These are phyloP conservation scores for Acrobasis consociella DNA, from an alignment of 2,888 invertebrate species.

Conservation along the genomic window DNA sequence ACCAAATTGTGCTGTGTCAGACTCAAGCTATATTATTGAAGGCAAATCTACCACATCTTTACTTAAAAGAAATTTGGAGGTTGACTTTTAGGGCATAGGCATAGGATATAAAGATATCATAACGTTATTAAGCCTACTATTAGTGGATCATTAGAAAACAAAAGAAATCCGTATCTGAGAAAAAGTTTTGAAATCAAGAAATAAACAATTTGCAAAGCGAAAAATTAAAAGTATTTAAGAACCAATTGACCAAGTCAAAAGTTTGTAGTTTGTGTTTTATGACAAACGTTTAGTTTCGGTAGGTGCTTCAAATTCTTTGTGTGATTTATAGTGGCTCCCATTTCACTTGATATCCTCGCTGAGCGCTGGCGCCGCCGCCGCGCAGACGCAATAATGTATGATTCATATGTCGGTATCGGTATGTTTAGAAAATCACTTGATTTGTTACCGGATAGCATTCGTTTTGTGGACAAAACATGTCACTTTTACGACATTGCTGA, in stretches of 20 bases:
- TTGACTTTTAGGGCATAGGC: too few relatives aligned
- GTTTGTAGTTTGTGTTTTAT: background rate
- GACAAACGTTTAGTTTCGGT: slow-evolving; percentile 12
- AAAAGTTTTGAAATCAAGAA: background rate
- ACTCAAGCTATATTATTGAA: too few relatives aligned
- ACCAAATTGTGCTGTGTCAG: too few relatives aligned
- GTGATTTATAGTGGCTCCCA: slow-evolving; percentile 19
- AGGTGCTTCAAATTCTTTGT: slow-evolving; percentile 15
- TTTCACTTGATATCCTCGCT: slow-evolving; percentile 18
- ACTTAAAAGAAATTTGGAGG: too few relatives aligned
- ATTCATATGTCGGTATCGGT: slow-evolving; percentile 48
- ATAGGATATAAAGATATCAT: too few relatives aligned
- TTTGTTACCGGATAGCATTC: slow-evolving; percentile 6
- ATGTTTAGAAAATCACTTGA: slow-evolving; percentile 52
- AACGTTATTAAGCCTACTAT: too few relatives aligned
- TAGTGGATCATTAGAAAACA: too few relatives aligned
- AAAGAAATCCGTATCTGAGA: too few relatives aligned
- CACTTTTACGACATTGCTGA: background rate
- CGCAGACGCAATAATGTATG: slow-evolving; percentile 39
- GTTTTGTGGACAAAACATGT: slow-evolving; percentile 8
- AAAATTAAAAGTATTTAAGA: background rate
- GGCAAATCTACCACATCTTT: too few relatives aligned
- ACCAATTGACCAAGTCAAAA: background rate
- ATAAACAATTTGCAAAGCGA: too few relatives aligned
- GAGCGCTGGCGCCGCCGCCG: slow-evolving; percentile 27